Base-by-base conservation (phyloP, 2,113 vertebrate species). In the Lathamus discolor region DNA sequence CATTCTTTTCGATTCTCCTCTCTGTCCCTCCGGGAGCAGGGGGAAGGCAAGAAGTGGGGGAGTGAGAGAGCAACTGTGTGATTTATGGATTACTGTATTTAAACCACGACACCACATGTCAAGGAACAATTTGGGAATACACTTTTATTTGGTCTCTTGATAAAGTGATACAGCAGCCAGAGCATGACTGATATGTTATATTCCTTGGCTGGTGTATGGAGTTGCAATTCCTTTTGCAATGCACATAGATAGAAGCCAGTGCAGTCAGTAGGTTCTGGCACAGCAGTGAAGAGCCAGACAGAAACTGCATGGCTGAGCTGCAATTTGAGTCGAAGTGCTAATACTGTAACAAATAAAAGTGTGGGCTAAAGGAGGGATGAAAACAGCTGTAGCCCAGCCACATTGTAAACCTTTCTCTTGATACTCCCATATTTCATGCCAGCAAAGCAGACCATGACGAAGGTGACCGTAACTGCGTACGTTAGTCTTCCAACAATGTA, bases 111-210 rank as follows among this genome's bases (percentile, higher is more conserved):
- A 39, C 54, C 62, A 27, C 1, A 1, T 7, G 14, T 51, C 4
- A 7, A 48, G 31, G 37, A 37, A 31, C 12, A 78, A 11, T 72
- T 67, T 67, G 41, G 41, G 55, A 82, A 35, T 25, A 63, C 31
- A 3, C 10, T 17, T 23, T 33, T 31, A 78, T 39, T 19, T 37
- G 31, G 24, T 24, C 8, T 49, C 57, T 28, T 22, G 41, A 54
- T 67, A 31, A 79, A 70, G 72, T 17, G 43, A 37, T 63, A 43
- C 67, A 75, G 43, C 35, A 43, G 35, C 22, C 51, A 66, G 49
- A 59, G 20, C 0, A 0, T 28, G 31, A 33, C 17, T 88, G 66
- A 20, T 7, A 4, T 22, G 16, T 57, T 19, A 0, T 46, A 23
- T 22, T 74, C 49, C 41, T 69, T 51, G 52, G 48, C 59, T 52